phyloP scores from a whole-genome alignment of 2,888 invertebrate genomes.

The Agelastica alni region DNA sequence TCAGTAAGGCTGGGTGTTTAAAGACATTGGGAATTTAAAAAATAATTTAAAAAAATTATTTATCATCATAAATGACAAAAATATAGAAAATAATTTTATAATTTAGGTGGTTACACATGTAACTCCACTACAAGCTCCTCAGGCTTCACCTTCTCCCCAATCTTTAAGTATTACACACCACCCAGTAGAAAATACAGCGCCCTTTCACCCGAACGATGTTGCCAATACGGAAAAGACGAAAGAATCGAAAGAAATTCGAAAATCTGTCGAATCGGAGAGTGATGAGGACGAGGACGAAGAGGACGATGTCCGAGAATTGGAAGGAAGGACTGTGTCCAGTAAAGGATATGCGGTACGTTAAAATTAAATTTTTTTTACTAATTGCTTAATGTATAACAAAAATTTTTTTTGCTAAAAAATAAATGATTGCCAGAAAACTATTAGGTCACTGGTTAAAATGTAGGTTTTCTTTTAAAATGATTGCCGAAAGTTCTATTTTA shows the following conservation, averaged over 20 bases:
- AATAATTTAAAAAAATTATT: too few relatives aligned
- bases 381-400: too few relatives aligned
- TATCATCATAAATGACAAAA: too few relatives aligned
- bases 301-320: constrained; percentile 73
- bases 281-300: constrained; percentile 56
- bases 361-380: background rate
- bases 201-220: background rate
- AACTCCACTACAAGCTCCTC: constrained; percentile 18
- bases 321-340: constrained; percentile 78
- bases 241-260: constrained; percentile 12
- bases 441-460: too few relatives aligned
- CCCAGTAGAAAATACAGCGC: background rate
- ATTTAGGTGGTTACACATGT: constrained; percentile 19
- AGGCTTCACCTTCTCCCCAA: background rate
- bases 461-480: too few relatives aligned
- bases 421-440: too few relatives aligned
- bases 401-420: too few relatives aligned
- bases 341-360: constrained; percentile 72
- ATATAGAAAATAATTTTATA: too few relatives aligned
- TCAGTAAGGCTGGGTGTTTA: too few relatives aligned
- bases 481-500: too few relatives aligned
- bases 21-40: too few relatives aligned
- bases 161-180: background rate
- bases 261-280: constrained; percentile 28
- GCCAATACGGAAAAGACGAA: too few relatives aligned